Conservation (phyloP, 2,888 invertebrate species). For the Odontothrips loti region DNA sequence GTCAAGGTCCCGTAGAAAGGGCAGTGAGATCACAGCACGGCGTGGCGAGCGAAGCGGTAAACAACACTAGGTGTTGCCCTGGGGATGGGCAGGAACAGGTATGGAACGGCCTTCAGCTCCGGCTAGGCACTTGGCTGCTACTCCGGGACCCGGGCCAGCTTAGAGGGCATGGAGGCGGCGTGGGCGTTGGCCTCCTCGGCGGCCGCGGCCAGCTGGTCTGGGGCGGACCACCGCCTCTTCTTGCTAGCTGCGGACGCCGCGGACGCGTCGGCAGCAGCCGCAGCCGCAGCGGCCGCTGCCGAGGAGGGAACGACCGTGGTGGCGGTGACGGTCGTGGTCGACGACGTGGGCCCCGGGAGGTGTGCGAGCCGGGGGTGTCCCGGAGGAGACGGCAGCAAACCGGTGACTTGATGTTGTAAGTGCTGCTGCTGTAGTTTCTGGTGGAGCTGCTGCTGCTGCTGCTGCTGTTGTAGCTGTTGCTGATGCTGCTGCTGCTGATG, state of each 20-base stretch:
- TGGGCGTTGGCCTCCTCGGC: neutral
- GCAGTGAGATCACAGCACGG: neutral
- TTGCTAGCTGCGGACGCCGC: conserved; percentile 47
- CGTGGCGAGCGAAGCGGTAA: neutral
- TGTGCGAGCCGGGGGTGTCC: neutral
- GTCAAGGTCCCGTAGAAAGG: neutral
- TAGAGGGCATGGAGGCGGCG: neutral
- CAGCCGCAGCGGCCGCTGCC: conserved; percentile 42
- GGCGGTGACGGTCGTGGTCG: conserved; percentile 26
- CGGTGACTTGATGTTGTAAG: neutral
- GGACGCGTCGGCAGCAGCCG: conserved; percentile 28
- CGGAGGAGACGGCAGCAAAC: neutral
- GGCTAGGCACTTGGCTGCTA: neutral
- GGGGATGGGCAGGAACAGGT: no score
- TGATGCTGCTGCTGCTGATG: conserved; percentile 27
- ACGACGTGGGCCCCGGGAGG: neutral
- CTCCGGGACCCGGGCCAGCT: conserved; percentile 4
- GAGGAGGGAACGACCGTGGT: conserved; percentile 31
- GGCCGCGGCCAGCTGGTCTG: conserved; percentile 44
- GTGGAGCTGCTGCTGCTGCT: conserved; percentile 12
- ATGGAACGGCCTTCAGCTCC: no score
- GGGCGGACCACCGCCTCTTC: conserved; percentile 57
- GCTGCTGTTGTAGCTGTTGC: conserved; percentile 30
- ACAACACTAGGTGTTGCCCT: neutral
- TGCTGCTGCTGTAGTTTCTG: neutral